Conservation (phyloP, 2,797 vertebrate species). For the Siniperca obscura region DNA sequence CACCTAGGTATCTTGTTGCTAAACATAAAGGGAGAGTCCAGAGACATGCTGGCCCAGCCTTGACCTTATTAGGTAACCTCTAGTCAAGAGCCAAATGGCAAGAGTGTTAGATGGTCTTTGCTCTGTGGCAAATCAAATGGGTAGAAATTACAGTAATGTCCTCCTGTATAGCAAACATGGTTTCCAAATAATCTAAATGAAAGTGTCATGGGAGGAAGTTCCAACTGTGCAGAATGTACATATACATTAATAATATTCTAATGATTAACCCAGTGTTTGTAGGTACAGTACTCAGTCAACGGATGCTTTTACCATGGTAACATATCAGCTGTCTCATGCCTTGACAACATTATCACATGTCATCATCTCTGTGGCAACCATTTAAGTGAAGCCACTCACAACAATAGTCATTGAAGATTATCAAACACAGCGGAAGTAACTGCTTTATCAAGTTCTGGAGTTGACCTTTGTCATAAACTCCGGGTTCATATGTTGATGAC, state of each 20-base stretch:
- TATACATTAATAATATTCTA: background rate
- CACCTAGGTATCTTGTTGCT: conserved; percentile 65
- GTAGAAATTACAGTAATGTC: background rate
- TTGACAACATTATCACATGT: conserved; percentile 16
- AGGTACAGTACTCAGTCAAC: background rate
- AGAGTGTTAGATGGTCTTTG: conserved; percentile 17
- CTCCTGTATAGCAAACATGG: background rate
- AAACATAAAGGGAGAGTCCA: conserved; percentile 40
- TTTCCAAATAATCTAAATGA: background rate
- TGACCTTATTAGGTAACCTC: conserved; percentile 57
- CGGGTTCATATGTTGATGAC: background rate
- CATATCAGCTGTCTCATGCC: background rate
- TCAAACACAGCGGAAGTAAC: background rate
- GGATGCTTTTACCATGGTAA: background rate
- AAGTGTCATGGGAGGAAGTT: background rate
- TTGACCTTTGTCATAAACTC: conserved; percentile 14
- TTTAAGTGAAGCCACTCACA: background rate
- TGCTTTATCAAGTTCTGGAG: background rate
- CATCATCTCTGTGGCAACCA: background rate
- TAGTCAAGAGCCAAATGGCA: conserved; percentile 54
- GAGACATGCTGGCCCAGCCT: conserved; percentile 30
- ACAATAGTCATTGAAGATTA: background rate
- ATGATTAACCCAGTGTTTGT: background rate
- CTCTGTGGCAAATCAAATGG: conserved; percentile 2
- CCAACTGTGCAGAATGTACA: background rate